These are phyloP conservation scores for Pseudobourletiella spinata DNA, from an alignment of 1,140 invertebrate genomes.

Conservation along the genomic window DNA sequence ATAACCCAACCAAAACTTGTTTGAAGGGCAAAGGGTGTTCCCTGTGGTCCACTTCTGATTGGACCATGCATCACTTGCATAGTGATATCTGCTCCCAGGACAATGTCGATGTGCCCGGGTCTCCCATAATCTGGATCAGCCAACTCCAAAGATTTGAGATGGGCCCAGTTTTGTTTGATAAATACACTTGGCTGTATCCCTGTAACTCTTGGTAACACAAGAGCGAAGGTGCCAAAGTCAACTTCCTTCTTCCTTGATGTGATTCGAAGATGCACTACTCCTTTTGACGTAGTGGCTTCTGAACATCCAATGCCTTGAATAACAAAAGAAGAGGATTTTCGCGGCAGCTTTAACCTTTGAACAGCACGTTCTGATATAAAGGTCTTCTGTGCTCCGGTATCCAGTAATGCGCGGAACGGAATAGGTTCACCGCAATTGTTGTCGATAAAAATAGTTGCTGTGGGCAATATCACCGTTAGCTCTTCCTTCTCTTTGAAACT, in stretches of 20 bases:
- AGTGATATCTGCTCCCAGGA: background rate
- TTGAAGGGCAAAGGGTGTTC: background rate
- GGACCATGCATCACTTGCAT: background rate
- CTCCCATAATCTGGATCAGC: conserved; percentile 6
- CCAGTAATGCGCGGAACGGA: background rate
- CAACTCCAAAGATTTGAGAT: background rate
- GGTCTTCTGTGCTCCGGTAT: background rate
- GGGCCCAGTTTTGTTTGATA: background rate
- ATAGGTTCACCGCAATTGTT: background rate
- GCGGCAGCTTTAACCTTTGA: background rate
- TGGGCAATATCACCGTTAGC: background rate
- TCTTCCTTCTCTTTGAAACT: too few species aligned
- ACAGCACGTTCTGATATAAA: background rate
- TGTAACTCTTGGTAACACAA: conserved; percentile 1
- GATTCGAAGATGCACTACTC: background rate
- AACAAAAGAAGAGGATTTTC: background rate
- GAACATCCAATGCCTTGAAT: background rate
- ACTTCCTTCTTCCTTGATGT: background rate
- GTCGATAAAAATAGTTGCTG: background rate
- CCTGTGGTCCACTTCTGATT: background rate
- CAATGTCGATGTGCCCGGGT: background rate
- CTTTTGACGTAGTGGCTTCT: background rate
- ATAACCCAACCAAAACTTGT: conserved; percentile 8
- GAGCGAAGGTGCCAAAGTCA: background rate
- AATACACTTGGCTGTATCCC: background rate